Percentiles rank a stretch among this genome's conserved stretches.
Conservation (phyloP, 2,888 invertebrate genomes). For the Cheilosia impressa region DNA sequence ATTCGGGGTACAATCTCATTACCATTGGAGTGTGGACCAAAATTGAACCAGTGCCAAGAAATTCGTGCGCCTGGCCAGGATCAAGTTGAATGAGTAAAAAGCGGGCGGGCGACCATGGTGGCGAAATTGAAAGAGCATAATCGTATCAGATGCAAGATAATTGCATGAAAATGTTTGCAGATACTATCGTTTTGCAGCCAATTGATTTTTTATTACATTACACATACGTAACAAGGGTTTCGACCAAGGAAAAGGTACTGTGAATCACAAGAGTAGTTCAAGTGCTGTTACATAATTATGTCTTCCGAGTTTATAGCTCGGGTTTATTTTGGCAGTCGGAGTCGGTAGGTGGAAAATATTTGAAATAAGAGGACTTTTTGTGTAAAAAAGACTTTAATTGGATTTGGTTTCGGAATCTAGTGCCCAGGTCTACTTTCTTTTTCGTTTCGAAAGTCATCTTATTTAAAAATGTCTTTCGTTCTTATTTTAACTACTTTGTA, state of each 20-base stretch:
- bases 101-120: slow-evolving; percentile 3
- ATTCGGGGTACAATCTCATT: neutral
- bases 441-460: no score
- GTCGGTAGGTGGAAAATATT: no score
- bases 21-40: slow-evolving; percentile 51
- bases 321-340: no score
- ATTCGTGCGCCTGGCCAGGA: slow-evolving; percentile 34
- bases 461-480: no score
- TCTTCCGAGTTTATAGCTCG: no score
- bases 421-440: no score
- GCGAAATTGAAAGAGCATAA: slow-evolving; percentile 58
- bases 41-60: slow-evolving; percentile 64
- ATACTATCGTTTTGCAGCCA: slow-evolving; percentile 52
- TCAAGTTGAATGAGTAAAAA: slow-evolving; percentile 59
- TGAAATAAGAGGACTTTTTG: no score
- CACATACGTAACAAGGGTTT: slow-evolving; percentile 17
- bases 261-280: neutral
- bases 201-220: slow-evolving; percentile 61
- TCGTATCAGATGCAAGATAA: slow-evolving; percentile 68
- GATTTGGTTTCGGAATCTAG: no score
- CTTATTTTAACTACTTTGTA: no score
- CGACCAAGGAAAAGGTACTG: neutral
- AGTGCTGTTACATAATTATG: no score
- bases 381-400: no score
- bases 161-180: slow-evolving; percentile 68